A percentile compares a stretch with the other conserved stretches of the same genome.
Evolutionary conservation across 1,140 invertebrate genomes (phyloP).

Genomic region (Drosophila baimaii): DNA sequence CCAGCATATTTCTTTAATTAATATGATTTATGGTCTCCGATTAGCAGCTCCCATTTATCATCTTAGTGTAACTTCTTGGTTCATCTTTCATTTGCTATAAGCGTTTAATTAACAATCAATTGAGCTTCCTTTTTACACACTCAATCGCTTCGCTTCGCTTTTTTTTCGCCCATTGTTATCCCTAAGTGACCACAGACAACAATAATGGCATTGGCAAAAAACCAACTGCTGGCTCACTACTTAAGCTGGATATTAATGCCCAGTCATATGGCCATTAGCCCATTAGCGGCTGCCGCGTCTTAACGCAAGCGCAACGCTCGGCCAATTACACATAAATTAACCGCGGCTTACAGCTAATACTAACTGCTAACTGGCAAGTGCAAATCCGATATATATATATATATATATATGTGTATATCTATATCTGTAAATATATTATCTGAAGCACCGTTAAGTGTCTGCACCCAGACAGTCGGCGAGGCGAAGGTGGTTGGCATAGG

Average conservation of each 20-base stretch:
- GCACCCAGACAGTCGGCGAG: constrained; percentile 31
- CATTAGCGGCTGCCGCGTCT: constrained; percentile 56
- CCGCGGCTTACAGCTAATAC: constrained; percentile 60
- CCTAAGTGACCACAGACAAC: constrained; percentile 33
- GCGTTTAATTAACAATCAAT: constrained; percentile 51
- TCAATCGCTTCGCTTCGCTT: background rate
- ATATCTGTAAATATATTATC: constrained; percentile 32
- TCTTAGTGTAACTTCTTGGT: background rate
- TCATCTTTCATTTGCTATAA: constrained; percentile 17
- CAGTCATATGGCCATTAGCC: constrained; percentile 56
- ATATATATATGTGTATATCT: constrained; percentile 19
- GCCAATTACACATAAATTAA: constrained; percentile 81
- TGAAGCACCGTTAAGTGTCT: constrained; percentile 76
- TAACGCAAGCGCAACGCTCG: constrained; percentile 75
- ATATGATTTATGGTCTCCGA: constrained; percentile 11
- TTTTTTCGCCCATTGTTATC: constrained; percentile 24
- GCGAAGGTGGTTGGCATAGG: constrained; percentile 30
- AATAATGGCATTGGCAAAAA: constrained; percentile 25
- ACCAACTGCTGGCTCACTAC: constrained; percentile 46
- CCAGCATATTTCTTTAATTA: background rate
- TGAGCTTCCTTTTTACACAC: constrained; percentile 31
- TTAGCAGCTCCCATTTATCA: constrained; percentile 16
- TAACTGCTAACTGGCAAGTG: constrained; percentile 42
- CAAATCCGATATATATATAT: constrained; percentile 30
- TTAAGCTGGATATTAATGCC: constrained; percentile 58